Conservation (phyloP, 2,888 invertebrate species). For the Coelopa pilipes region DNA sequence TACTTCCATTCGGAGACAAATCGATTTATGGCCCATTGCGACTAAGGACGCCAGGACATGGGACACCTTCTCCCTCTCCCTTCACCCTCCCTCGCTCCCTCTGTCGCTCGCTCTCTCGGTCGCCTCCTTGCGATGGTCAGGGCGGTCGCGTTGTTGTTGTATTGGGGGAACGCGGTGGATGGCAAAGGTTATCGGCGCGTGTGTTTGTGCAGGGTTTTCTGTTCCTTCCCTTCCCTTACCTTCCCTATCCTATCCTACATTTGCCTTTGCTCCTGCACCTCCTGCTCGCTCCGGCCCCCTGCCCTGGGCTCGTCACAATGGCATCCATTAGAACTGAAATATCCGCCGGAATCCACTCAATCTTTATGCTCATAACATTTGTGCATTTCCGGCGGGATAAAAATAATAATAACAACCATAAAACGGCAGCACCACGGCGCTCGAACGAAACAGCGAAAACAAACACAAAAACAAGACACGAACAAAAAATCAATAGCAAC, state of each 20-base stretch:
- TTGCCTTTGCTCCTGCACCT: no score
- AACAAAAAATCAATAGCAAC: no score
- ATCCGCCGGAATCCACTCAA: constrained; percentile 19
- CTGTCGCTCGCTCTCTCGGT: neutral
- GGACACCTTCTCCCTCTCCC: neutral
- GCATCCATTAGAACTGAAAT: constrained; percentile 34
- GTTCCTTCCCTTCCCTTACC: neutral
- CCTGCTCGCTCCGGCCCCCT: neutral
- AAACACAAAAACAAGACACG: no score
- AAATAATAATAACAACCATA: no score
- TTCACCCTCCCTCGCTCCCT: neutral
- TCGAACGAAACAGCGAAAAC: no score
- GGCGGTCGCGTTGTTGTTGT: neutral
- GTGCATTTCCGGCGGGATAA: no score
- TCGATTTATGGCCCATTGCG: constrained; percentile 41
- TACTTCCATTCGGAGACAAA: constrained; percentile 34
- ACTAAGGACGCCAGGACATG: neutral
- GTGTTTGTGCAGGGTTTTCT: constrained; percentile 5
- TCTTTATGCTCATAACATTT: constrained; percentile 22
- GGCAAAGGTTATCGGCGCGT: neutral
- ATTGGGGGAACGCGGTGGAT: neutral
- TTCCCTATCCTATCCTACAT: no score
- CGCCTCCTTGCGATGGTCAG: neutral
- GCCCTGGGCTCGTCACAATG: neutral
- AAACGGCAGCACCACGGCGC: no score